Conservation (phyloP, 2,797 vertebrate species). For the Melanotaenia boesemani region DNA sequence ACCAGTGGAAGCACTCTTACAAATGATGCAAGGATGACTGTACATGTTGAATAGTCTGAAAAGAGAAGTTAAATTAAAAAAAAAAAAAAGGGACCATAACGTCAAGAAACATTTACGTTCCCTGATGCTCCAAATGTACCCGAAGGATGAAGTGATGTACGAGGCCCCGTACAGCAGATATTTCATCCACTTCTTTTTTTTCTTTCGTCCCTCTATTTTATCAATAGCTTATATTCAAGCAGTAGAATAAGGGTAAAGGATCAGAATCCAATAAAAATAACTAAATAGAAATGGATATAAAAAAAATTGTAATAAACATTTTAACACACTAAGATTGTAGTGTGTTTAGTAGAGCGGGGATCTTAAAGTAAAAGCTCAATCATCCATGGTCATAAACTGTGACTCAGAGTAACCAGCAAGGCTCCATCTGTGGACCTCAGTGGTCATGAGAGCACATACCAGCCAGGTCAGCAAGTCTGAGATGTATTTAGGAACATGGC, state of each 20-base stretch:
- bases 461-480: not conserved
- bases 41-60: too few species aligned
- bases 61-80: too few species aligned
- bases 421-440: not conserved
- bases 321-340: not conserved
- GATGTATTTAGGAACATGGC: slow-evolving; percentile 2
- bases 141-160: not conserved
- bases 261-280: not conserved
- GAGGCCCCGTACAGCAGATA: not conserved
- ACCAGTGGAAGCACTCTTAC: too few species aligned
- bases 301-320: not conserved
- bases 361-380: not conserved
- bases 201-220: not conserved
- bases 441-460: not conserved
- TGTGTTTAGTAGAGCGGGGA: not conserved
- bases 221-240: not conserved
- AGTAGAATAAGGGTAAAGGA: not conserved
- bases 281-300: not conserved
- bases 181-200: too few species aligned
- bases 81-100: too few species aligned
- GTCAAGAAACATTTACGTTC: too few species aligned
- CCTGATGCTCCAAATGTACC: not conserved
- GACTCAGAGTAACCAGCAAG: not conserved
- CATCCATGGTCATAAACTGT: not conserved
- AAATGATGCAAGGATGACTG: too few species aligned